A percentile compares a stretch with the other conserved stretches of the same genome.
phyloP scores from a whole-genome alignment of 2,113 vertebrate genomes.

The Cynoglossus semilaevis region DNA sequence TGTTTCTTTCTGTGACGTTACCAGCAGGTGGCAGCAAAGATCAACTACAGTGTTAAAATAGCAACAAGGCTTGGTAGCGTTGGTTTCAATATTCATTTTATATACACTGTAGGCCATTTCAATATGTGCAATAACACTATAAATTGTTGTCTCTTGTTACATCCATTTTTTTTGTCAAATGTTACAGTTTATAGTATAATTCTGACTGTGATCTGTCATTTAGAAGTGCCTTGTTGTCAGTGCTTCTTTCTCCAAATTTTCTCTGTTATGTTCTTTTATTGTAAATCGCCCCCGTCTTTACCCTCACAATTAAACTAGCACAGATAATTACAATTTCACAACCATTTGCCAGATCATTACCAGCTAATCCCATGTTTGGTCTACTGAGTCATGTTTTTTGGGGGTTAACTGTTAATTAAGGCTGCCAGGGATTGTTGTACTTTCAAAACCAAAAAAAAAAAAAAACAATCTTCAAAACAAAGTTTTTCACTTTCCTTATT shows the following conservation, averaged over 20 bases:
- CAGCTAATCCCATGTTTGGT: conserved; percentile 77
- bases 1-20: not conserved
- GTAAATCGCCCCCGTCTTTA: too few species aligned
- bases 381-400: conserved; percentile 73
- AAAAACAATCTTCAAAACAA: too few species aligned
- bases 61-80: not conserved
- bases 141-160: not conserved
- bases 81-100: not conserved
- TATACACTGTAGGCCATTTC: conserved; percentile 10
- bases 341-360: conserved; percentile 80
- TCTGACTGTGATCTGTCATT: too few species aligned
- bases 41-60: conserved; percentile 9
- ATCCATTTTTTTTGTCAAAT: not conserved
- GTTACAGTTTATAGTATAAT: too few species aligned
- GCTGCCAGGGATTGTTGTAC: not conserved
- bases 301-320: conserved; percentile 33
- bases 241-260: too few species aligned
- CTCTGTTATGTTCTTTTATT: too few species aligned
- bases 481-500: too few species aligned
- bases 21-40: conserved; percentile 68
- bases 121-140: not conserved
- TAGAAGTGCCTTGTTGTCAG: too few species aligned
- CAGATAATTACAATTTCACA: conserved; percentile 79
- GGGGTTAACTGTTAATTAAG: not conserved
- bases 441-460: not conserved